Percentiles rank a stretch among this genome's conserved stretches.
phyloP scores from a whole-genome alignment of 2,113 vertebrate species.

The Phylloscopus trochilus region DNA sequence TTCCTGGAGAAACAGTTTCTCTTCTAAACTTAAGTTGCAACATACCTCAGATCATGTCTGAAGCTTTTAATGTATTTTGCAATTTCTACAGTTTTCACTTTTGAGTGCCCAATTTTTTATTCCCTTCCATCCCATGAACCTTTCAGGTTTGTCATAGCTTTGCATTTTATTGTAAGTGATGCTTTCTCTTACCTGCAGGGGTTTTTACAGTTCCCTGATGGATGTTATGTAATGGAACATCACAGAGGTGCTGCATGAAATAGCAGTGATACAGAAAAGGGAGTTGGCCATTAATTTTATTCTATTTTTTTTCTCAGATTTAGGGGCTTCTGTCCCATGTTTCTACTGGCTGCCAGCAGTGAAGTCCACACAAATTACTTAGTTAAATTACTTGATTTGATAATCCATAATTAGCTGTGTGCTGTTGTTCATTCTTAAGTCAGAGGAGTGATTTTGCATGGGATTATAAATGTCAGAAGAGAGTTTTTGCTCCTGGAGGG shows the following conservation, averaged over 20 bases:
- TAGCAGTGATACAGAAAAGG: not conserved
- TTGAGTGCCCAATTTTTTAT: not conserved
- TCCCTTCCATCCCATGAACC: not conserved
- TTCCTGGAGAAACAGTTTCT: not conserved
- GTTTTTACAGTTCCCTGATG: not conserved
- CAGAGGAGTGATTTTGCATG: not conserved
- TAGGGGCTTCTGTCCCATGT: not conserved
- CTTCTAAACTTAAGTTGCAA: not conserved
- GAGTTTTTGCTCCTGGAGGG: not conserved
- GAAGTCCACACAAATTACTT: not conserved
- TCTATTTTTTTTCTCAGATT: not conserved
- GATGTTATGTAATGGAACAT: not conserved
- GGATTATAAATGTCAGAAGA: not conserved
- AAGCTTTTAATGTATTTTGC: not conserved
- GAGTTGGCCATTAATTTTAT: not conserved
- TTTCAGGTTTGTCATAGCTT: not conserved
- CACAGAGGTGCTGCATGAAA: not conserved
- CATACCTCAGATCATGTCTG: fast-evolving
- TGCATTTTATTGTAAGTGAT: not conserved
- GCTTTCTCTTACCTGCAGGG: not conserved
- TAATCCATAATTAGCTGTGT: not conserved
- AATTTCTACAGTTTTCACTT: not conserved
- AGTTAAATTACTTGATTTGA: not conserved
- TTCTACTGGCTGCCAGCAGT: not conserved
- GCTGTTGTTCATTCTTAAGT: not conserved